These are phyloP conservation scores for Valencia hispanica DNA, from an alignment of 2,797 vertebrate species.

Conservation along the genomic window DNA sequence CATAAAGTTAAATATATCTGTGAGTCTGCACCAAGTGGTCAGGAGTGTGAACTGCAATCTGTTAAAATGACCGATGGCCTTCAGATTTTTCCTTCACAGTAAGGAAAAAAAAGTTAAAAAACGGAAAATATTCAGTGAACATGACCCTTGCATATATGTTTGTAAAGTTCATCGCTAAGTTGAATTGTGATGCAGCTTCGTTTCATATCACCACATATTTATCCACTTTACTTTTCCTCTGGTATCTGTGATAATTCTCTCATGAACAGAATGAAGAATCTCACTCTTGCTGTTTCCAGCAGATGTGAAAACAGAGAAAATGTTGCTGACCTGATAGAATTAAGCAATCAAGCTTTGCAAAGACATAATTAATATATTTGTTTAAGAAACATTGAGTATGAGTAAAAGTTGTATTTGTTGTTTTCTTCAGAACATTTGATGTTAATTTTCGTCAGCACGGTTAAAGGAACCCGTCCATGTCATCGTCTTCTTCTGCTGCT, in stretches of 20 bases:
- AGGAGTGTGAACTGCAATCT: too few species aligned
- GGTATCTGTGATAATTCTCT: conserved; percentile 24
- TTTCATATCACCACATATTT: conserved; percentile 11
- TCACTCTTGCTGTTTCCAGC: conserved; percentile 24
- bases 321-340: conserved; percentile 48
- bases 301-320: conserved; percentile 34
- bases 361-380: conserved; percentile 31
- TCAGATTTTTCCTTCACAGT: too few species aligned
- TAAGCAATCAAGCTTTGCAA: conserved; percentile 41
- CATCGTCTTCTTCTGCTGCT: conserved; percentile 31
- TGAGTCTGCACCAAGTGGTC: too few species aligned
- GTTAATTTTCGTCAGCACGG: conserved; percentile 31
- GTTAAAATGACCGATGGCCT: too few species aligned
- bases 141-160: conserved; percentile 25
- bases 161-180: conserved; percentile 13
- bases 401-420: conserved; percentile 15
- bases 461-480: conserved; percentile 15
- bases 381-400: conserved; percentile 7
- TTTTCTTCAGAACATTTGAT: conserved; percentile 25
- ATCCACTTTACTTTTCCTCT: conserved; percentile 10
- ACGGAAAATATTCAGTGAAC: too few species aligned
- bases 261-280: conserved; percentile 23
- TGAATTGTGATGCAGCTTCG: conserved; percentile 24
- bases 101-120: too few species aligned
- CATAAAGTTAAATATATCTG: too few species aligned